Percentiles rank a stretch among this genome's conserved stretches.
phyloP scores from a whole-genome alignment of 1,140 invertebrate genomes.

The Colletes latitarsis region DNA sequence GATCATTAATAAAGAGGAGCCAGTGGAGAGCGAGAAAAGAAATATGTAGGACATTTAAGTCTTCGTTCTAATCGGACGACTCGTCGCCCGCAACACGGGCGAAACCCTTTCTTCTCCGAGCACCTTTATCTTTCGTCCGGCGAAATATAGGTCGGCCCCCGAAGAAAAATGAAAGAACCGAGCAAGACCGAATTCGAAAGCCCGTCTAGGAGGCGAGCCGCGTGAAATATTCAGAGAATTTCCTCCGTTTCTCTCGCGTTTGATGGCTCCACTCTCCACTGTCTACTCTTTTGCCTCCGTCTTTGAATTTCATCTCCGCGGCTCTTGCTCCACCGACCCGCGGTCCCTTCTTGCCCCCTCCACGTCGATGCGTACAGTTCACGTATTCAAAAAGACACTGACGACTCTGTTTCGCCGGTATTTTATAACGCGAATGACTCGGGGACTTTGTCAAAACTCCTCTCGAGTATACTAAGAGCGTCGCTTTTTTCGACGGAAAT shows the following conservation, averaged over 20 bases:
- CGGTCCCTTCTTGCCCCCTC: too few species aligned
- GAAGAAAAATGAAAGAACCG: constrained; percentile 21
- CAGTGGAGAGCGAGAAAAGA: neutral
- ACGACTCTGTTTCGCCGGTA: neutral
- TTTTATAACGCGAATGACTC: constrained; percentile 9
- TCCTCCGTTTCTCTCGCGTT: constrained; percentile 9
- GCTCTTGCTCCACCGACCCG: neutral
- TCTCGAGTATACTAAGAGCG: too few species aligned
- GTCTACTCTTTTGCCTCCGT: neutral
- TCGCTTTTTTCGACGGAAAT: too few species aligned
- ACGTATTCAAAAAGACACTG: constrained; percentile 1
- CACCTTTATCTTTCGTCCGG: neutral
- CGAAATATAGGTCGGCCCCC: neutral
- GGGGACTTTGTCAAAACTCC: too few species aligned
- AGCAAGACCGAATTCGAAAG: constrained; percentile 23
- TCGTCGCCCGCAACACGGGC: neutral
- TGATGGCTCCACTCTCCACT: constrained; percentile 15
- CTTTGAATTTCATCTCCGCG: constrained; percentile 19
- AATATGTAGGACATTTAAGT: neutral
- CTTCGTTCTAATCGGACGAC: neutral
- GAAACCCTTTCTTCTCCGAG: neutral
- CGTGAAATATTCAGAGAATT: constrained; percentile 40
- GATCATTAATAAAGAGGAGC: neutral
- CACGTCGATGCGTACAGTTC: neutral
- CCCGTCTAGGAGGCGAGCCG: neutral